Base-by-base conservation (phyloP, 2,888 invertebrate species). In the Cordilura impudica region DNA sequence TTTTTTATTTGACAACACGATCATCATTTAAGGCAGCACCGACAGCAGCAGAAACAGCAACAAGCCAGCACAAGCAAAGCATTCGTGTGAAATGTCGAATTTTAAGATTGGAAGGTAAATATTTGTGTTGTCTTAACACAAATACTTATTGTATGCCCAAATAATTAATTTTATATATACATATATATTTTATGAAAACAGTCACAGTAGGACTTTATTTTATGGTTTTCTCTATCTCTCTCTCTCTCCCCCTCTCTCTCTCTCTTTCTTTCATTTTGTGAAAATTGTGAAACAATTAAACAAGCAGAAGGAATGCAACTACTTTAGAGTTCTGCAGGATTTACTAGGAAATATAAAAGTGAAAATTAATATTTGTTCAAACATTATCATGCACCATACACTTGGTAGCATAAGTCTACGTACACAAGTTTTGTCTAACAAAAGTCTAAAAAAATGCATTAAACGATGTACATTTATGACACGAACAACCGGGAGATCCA, bases 41-140 rank as follows among this genome's bases (percentile, higher is more conserved):
- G 4, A 39, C 26, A 45, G 45, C 61, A 49, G 45, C 67, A 35
- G n/a, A 1, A 43, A 43, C 10, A n/a, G 5, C 3, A 43, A 5
- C 14, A 14, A 47, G 47, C 5, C 8, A 51, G 14, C 14, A 7
- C 39, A 26, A 26, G 23, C 10, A 23, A 14, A 29, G 67, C 21
- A 67, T 63, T 67, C 75, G 71, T 79, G 75, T 79, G 75, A 75
- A 79, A 58, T 75, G 56, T 75, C 54, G 67, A 79, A 75, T 71
- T 70, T 69, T 56, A 49, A 56, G 53, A 49, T 60, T 43, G 26
- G n/a, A 66, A 71, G 56, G 61, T 72, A 75, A 79, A 79, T 79
- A 79, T 79, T 79, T 75, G 71, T 75, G 63, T 67, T 79, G 56
- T 53, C 49, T 63, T 58, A 75, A 72, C 79, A 75, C 71, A 75